phyloP scores from a whole-genome alignment of 2,113 vertebrate genomes.

The Meriones unguiculatus region DNA sequence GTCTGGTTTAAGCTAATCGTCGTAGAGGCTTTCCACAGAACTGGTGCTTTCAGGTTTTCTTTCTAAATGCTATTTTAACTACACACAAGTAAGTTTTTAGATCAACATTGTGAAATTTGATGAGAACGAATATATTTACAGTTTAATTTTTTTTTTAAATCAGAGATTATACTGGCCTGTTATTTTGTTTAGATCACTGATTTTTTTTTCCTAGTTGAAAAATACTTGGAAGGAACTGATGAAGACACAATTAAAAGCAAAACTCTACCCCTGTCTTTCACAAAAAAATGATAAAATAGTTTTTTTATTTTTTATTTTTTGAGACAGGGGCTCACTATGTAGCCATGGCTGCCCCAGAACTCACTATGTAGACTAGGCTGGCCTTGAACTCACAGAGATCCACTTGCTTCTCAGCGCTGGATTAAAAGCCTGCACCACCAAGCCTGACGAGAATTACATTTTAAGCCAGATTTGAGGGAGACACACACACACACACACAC shows the following conservation, averaged over 20 bases:
- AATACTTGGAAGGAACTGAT: constrained; percentile 3
- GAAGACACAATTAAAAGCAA: constrained; percentile 29
- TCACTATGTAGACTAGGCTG: not conserved
- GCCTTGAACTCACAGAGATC: not conserved
- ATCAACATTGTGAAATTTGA: constrained; percentile 37
- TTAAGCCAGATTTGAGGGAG: not conserved
- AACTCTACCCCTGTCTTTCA: not conserved
- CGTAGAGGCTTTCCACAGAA: not conserved
- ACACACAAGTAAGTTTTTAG: constrained; percentile 4
- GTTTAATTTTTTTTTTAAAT: not conserved
- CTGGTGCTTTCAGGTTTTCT: not conserved
- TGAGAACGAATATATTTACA: not conserved
- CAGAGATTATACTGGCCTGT: not conserved
- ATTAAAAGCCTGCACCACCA: not conserved
- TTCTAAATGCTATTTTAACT: not conserved
- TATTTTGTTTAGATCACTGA: constrained; percentile 33
- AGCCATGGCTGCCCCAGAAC: not conserved
- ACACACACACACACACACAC: not conserved
- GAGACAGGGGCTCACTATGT: not conserved
- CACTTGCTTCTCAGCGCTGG: too few relatives aligned
- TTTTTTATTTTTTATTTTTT: not conserved
- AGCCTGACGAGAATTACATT: not conserved
- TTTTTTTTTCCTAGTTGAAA: not conserved
- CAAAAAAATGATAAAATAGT: not conserved
- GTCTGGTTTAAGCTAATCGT: constrained; percentile 46